Percentiles rank a stretch among this genome's conserved stretches.
These are phyloP conservation scores for Drosophila persimilis DNA, from an alignment of 1,140 invertebrate genomes.

Conservation along the genomic window DNA sequence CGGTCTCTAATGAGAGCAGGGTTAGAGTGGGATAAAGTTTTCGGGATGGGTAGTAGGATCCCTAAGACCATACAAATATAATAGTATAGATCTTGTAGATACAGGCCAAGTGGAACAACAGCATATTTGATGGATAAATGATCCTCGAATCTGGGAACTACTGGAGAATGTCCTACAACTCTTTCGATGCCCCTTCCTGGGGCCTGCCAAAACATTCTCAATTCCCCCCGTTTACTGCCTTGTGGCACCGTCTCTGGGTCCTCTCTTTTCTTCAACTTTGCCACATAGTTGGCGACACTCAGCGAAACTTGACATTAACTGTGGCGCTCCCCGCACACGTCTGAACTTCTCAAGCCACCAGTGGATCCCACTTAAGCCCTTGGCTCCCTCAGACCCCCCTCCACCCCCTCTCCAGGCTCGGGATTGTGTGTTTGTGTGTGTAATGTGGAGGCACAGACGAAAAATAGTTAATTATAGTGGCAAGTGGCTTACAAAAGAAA, in stretches of 20 bases:
- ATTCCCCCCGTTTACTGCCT: too few species aligned
- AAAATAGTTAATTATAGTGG: conserved; percentile 76
- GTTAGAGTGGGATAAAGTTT: not conserved
- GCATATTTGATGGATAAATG: too few species aligned
- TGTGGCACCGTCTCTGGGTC: not conserved
- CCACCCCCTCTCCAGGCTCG: conserved; percentile 5
- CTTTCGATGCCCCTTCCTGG: too few species aligned
- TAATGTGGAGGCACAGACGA: conserved; percentile 41
- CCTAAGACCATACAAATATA: too few species aligned
- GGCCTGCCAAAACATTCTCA: too few species aligned
- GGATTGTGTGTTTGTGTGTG: conserved; percentile 17
- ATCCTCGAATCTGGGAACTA: too few species aligned
- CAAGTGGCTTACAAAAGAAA: conserved; percentile 68
- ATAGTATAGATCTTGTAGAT: too few species aligned
- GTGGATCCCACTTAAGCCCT: conserved; percentile 33
- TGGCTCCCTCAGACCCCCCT: too few species aligned
- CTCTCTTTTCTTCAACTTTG: conserved; percentile 28
- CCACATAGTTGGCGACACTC: conserved; percentile 56
- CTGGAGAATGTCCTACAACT: too few species aligned
- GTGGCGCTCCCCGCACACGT: conserved; percentile 49
- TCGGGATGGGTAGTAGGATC: too few species aligned
- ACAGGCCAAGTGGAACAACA: too few species aligned
- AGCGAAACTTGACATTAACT: conserved; percentile 63
- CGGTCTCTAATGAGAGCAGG: not conserved
- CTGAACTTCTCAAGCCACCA: conserved; percentile 37